phyloP scores from a whole-genome alignment of 2,113 vertebrate genomes.

The Indicator indicator region DNA sequence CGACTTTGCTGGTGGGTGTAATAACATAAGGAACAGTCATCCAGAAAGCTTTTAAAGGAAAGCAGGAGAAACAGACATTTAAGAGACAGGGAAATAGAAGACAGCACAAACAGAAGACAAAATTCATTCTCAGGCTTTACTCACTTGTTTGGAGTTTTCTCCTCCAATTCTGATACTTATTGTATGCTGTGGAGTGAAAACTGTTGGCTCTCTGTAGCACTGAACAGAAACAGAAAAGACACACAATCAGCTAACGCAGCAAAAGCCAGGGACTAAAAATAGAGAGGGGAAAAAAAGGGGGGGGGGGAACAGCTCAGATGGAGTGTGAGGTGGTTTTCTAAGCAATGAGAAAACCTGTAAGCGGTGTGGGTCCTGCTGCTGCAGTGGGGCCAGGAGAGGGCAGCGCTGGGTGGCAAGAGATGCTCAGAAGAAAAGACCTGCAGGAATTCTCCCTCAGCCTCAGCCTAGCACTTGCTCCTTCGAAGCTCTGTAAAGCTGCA shows the following conservation, averaged over 20 bases:
- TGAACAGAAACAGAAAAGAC: slow-evolving; percentile 8
- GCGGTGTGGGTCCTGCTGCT: not conserved
- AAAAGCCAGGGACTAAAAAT: fast-evolving
- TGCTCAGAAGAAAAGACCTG: fast-evolving
- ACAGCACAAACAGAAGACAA: not conserved
- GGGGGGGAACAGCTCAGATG: no score
- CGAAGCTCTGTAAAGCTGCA: not conserved
- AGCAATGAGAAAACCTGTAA: no score
- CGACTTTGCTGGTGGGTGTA: not conserved
- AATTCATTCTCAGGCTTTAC: not conserved
- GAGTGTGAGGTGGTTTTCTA: not conserved
- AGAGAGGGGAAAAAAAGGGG: not conserved
- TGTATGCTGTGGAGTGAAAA: slow-evolving; percentile 48
- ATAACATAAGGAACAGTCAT: not conserved
- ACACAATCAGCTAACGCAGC: not conserved
- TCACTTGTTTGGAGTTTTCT: slow-evolving; percentile 77
- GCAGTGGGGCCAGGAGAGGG: not conserved
- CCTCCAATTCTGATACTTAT: slow-evolving; percentile 74
- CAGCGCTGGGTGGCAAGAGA: not conserved
- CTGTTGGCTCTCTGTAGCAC: slow-evolving; percentile 71
- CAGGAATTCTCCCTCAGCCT: not conserved
- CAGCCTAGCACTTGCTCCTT: fast-evolving
- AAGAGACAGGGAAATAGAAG: not conserved
- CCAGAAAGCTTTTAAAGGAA: not conserved
- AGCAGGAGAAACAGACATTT: not conserved